phyloP scores from a whole-genome alignment of 2,113 vertebrate genomes.

The Dipodomys merriami region DNA sequence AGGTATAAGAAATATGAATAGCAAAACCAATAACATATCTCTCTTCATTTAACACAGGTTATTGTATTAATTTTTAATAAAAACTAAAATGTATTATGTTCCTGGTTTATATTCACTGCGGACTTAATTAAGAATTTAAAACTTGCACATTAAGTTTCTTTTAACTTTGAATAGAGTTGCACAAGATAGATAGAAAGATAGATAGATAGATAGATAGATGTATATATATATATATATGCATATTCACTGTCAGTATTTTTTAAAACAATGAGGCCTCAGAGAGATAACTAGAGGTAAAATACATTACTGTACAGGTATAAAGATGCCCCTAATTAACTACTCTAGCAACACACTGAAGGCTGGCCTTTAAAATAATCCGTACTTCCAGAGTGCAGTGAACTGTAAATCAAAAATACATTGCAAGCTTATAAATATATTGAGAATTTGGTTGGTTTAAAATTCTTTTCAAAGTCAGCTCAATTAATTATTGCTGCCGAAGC shows the following conservation, averaged over 20 bases:
- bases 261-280: neutral
- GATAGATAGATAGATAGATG: too few species aligned
- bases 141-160: neutral
- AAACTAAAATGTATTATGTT: neutral
- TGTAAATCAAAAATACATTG: constrained; percentile 72
- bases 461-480: constrained; percentile 65
- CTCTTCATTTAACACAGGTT: neutral
- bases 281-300: neutral
- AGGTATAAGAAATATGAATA: neutral
- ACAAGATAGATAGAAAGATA: too few species aligned
- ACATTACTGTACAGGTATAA: neutral
- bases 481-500: constrained; percentile 55
- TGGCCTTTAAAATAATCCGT: constrained; percentile 56
- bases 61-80: neutral
- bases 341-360: constrained; percentile 2
- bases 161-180: neutral
- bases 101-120: neutral
- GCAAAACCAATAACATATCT: neutral
- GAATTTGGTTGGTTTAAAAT: constrained; percentile 60
- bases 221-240: too few species aligned
- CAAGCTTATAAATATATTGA: constrained; percentile 55
- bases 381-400: constrained; percentile 53
- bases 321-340: constrained; percentile 23
- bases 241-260: constrained; percentile 26
- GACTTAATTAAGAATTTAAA: constrained; percentile 10